Base-by-base conservation (phyloP, 2,113 vertebrate species). In the Hippocampus comes region DNA sequence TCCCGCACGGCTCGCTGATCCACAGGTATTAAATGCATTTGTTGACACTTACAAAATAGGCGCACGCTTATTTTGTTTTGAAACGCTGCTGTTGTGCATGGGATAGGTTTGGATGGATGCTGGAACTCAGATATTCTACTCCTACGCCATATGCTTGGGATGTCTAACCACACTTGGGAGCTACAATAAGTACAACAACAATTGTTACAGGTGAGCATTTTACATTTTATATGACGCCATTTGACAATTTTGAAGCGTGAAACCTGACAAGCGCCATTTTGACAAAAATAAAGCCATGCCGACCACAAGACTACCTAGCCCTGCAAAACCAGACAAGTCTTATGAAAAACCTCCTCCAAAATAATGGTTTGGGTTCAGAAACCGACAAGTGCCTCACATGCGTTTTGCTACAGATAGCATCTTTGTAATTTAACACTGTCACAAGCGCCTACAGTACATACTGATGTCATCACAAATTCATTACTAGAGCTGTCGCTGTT, bases 1-100 rank as follows among this genome's bases (percentile, higher is more conserved):
- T 71, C 59, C 92, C 23, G 71, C 89, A 27, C 90, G 93, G 6
- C 92, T 98, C 57, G 82, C 87, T 67, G 95, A 97, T 75, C 95
- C 95, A 0, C 95, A 97, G 94, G 95, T 96, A 74, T 60, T 11
- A 69, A 25, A 2, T 41, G 23, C 11, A 27, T 59, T 55, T 21
- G 8, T 43, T 70, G 23, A n/a, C 20, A 6, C 11, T 59, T 6
- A 34, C 41, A 56, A 43, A 15, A n/a, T 18, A 7, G 0, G 21
- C n/a, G 6, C 43, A 27, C 15, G 5, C 11, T 66, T 8, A 42
- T 42, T 64, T 64, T 30, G 8, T 63, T 10, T 3, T 14, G 18
- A 10, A 63, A 63, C 2, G 21, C 6, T 38, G 25, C 4, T 27
- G 5, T 17, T 30, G 5, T 38, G 34, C 48, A 15, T 63, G 4